phyloP scores from a whole-genome alignment of 2,797 vertebrate species.

The Tauraco hartlaubi region DNA sequence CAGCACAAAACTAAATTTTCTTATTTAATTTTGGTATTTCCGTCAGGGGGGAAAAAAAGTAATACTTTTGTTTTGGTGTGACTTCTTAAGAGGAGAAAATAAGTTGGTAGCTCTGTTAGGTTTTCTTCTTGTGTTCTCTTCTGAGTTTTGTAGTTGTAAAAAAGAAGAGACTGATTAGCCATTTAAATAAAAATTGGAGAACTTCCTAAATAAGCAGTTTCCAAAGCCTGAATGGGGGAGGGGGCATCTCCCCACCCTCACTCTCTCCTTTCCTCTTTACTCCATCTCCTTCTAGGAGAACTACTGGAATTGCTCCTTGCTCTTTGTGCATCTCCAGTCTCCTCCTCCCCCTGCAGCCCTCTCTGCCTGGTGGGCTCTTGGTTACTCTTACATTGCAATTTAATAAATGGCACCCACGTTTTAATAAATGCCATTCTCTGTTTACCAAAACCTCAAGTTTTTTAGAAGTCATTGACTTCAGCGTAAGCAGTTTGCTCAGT shows the following conservation, averaged over 20 bases:
- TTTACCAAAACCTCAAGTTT: not conserved
- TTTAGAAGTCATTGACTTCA: not conserved
- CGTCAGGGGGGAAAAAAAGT: not conserved
- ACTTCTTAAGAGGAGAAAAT: not conserved
- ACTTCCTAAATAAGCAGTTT: not conserved
- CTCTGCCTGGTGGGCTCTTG: not conserved
- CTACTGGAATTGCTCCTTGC: not conserved
- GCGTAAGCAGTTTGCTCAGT: not conserved
- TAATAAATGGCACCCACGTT: not conserved
- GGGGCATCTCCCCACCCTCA: not conserved
- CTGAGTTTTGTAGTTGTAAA: not conserved
- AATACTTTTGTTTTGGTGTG: fast-evolving
- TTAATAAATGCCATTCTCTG: not conserved
- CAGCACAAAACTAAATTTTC: not conserved
- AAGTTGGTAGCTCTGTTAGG: not conserved
- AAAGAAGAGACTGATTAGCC: not conserved
- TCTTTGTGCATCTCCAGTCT: not conserved
- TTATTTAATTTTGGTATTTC: not conserved
- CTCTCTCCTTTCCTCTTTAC: not conserved
- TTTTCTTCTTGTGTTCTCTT: not conserved
- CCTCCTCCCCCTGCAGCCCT: not conserved
- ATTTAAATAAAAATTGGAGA: not conserved
- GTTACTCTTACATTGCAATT: not conserved
- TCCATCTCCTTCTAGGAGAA: fast-evolving
- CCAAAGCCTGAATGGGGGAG: not conserved